Base-by-base conservation (phyloP, 1,140 invertebrate genomes). In the Steinernema khuongi region DNA sequence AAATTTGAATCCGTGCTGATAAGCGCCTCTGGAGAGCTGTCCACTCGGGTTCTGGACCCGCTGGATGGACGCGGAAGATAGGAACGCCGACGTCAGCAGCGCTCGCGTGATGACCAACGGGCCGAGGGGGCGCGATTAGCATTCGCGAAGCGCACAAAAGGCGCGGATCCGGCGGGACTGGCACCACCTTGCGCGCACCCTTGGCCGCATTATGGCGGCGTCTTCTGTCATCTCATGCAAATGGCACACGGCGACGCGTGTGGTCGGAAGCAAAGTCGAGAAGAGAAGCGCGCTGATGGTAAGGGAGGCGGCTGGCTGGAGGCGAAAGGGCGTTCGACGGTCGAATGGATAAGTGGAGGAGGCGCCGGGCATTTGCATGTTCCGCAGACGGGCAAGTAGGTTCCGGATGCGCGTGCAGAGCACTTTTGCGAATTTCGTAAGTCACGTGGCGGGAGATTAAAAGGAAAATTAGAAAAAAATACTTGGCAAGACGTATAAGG, bases 31-130 rank as follows among this genome's bases (percentile, higher is more conserved):
- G 50, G 50, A 60, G 50, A 7, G 36, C 36, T 22, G 50, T 60
- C 50, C 50, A 60, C 50, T 60, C 22, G 50, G 50, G 50, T 60
- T 60, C 50, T 60, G 50, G 50, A 60, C 50, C 50, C 11, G 50
- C 7, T 60, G 19, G 22, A 2, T 14, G 50, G 22, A 60, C 11
- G 50, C 14, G 50, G 22, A 60, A 7, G 50, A 60, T 22, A 22
- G 50, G n/a, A n/a, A n/a, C 50, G 50, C 11, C 2, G 50, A 14
- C 4, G 50, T n/a, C n/a, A 11, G n/a, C 50, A 22, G 50, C 26
- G 36, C 36, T 41, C 36, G 7, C n/a, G 36, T 22, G 50, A 60
- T 60, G 50, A 60, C 50, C 50, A 60, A 41, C 36, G 36, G 7
- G 36, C 36, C 7, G n/a, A n/a, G 7, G n/a, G n/a, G 7, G 7